These are phyloP conservation scores for Bursaphelenchus okinawaensis DNA, from an alignment of 2,888 invertebrate species.

Conservation along the genomic window DNA sequence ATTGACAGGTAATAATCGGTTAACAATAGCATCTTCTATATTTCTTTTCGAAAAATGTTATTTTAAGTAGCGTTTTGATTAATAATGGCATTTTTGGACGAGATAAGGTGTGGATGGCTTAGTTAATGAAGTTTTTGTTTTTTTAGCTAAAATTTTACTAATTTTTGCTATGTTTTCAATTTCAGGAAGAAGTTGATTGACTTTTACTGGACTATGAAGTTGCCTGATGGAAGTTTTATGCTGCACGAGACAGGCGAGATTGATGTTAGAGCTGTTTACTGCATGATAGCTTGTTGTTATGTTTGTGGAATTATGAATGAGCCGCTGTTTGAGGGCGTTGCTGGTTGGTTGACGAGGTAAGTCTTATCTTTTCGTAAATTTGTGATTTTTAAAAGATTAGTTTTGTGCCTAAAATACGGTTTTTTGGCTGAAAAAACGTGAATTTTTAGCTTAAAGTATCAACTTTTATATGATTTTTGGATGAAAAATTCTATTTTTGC, in stretches of 20 bases:
- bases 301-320: slow-evolving; percentile 72
- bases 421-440: background rate
- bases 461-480: slow-evolving; percentile 8
- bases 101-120: no score
- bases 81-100: no score
- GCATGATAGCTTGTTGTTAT: slow-evolving; percentile 83
- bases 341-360: slow-evolving; percentile 79
- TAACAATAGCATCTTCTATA: no score
- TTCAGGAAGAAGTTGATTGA: background rate
- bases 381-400: background rate
- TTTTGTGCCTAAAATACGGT: background rate
- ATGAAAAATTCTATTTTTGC: background rate
- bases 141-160: slow-evolving; percentile 16
- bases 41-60: no score
- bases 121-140: background rate
- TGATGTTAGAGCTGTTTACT: slow-evolving; percentile 76
- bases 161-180: background rate
- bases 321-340: slow-evolving; percentile 76
- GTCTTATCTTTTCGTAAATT: background rate
- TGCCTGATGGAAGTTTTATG: slow-evolving; percentile 80
- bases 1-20: slow-evolving; percentile 75
- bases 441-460: background rate
- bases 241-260: slow-evolving; percentile 84
- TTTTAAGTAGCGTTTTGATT: no score
- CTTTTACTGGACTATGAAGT: slow-evolving; percentile 59